phyloP scores from a whole-genome alignment of 2,113 vertebrate genomes.

The Poeciliopsis retropinna region DNA sequence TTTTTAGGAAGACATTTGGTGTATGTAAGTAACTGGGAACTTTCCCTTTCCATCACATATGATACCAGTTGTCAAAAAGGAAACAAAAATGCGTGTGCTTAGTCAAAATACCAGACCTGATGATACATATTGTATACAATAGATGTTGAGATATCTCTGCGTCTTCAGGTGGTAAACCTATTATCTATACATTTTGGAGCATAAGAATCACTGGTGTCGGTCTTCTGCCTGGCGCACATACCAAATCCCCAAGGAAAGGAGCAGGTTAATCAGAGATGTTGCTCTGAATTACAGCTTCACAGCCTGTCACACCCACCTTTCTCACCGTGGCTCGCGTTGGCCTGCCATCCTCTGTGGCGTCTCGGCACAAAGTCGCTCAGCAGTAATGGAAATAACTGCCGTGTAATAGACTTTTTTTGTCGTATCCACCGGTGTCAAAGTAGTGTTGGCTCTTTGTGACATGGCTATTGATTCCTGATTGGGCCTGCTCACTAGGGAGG shows the following conservation, averaged over 20 bases:
- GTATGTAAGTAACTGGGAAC: too few relatives aligned
- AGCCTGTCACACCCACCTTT: conserved; percentile 47
- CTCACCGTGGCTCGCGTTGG: conserved; percentile 34
- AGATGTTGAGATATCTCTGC: background rate
- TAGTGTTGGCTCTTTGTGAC: conserved; percentile 55
- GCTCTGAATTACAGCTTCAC: conserved; percentile 62
- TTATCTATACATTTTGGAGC: conserved; percentile 12
- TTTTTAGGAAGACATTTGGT: background rate
- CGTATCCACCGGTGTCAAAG: conserved; percentile 63
- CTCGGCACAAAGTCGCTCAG: conserved; percentile 46
- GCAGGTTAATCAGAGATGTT: conserved; percentile 72
- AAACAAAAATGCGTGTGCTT: too few relatives aligned
- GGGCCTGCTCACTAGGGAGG: conserved; percentile 47
- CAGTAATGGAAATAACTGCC: conserved; percentile 68
- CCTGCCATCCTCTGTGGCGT: conserved; percentile 42
- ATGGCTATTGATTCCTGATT: conserved; percentile 73
- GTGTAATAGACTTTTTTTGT: conserved; percentile 75
- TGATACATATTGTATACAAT: background rate
- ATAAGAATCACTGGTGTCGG: conserved; percentile 10
- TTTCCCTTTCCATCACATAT: background rate
- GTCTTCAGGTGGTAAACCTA: conserved; percentile 2
- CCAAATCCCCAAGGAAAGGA: conserved; percentile 51
- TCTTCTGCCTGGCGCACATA: conserved; percentile 28
- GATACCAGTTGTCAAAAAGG: background rate
- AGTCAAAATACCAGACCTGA: too few relatives aligned